Percentiles rank a stretch among this genome's conserved stretches.
Evolutionary conservation across 2,888 invertebrate species (phyloP).

Genomic region (Tenthredo amoena): DNA sequence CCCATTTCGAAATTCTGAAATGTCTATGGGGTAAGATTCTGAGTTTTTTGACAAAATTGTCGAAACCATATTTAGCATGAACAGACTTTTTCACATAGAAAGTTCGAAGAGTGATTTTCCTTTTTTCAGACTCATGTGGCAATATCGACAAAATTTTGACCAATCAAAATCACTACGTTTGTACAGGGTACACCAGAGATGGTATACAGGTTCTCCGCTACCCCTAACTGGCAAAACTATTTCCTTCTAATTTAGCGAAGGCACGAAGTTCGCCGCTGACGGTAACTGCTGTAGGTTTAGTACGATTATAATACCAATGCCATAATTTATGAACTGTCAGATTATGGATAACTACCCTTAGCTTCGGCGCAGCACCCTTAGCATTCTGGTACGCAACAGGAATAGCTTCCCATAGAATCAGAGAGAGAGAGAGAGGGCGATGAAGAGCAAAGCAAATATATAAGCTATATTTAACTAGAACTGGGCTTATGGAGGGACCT

Average conservation of each 20-base stretch:
- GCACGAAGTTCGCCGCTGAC: slow-evolving; percentile 22
- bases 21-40: neutral
- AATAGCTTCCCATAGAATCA: neutral
- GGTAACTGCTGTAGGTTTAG: slow-evolving; percentile 29
- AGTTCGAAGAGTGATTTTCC: neutral
- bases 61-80: neutral
- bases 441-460: neutral
- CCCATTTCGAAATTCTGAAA: neutral
- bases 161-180: neutral
- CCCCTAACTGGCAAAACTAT: slow-evolving; percentile 25
- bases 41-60: neutral
- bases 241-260: slow-evolving; percentile 15
- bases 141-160: neutral
- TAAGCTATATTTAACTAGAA: neutral
- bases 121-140: neutral
- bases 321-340: slow-evolving; percentile 52
- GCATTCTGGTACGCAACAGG: neutral
- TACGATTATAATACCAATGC: slow-evolving; percentile 41
- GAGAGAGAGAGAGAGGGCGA: slow-evolving; percentile 13
- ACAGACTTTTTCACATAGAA: too few species aligned
- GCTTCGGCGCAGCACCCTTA: neutral
- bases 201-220: neutral
- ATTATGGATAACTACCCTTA: slow-evolving; percentile 32
- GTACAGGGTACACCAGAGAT: too few species aligned
- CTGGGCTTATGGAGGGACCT: slow-evolving; percentile 3